A percentile compares a stretch with the other conserved stretches of the same genome.
Conservation (phyloP, 2,113 vertebrate genomes). For the Orycteropus afer region DNA sequence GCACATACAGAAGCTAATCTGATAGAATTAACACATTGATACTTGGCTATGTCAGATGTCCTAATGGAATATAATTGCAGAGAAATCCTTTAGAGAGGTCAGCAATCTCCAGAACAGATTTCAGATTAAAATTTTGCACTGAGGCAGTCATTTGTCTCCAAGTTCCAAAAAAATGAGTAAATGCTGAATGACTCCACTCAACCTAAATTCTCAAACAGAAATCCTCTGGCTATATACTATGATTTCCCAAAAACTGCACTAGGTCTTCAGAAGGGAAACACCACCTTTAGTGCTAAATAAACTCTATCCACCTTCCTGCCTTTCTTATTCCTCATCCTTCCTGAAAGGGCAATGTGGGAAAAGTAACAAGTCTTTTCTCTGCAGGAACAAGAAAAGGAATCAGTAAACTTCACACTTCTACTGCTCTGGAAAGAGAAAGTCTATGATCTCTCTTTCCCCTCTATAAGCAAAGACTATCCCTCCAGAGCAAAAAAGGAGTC, state of each 20-base stretch:
- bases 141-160: constrained; percentile 17
- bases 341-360: background rate
- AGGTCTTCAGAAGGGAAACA: background rate
- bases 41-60: background rate
- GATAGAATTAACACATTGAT: background rate
- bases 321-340: background rate
- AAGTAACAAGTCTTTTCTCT: background rate
- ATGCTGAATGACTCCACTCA: background rate
- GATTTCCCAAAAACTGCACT: background rate
- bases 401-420: background rate
- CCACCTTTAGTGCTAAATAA: background rate
- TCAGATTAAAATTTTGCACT: constrained; percentile 46
- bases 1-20: background rate
- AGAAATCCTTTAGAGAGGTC: background rate
- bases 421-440: constrained; percentile 13
- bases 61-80: background rate
- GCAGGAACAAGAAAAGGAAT: background rate
- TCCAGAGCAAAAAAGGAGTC: background rate
- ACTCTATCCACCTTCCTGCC: background rate
- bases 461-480: background rate
- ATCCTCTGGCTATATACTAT: background rate
- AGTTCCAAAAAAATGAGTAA: constrained; percentile 32
- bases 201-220: background rate
- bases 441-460: background rate
- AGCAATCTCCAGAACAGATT: constrained; percentile 42